Evolutionary conservation across 92 coral and sea anemone genomes (phyloP), one percentile per base, ranked within the genome.

Genomic region (Pocillopora meandrina): DNA sequence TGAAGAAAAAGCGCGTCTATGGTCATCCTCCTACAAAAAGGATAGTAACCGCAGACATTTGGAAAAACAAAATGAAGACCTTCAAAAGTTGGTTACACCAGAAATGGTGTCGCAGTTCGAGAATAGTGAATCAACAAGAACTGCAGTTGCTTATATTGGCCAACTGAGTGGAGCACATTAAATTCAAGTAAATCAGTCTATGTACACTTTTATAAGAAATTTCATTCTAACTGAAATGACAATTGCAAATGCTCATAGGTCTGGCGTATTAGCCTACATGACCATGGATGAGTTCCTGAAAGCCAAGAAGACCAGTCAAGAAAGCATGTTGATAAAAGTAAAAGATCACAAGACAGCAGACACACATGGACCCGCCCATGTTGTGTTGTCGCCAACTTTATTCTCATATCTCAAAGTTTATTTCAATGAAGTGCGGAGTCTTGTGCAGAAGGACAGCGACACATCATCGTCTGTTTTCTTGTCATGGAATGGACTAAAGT

Each of bases 1-100:
- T 49, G 80, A 70, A 35, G 90, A 86, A 75, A 90, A 90, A 67
- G 69, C 80, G 26, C 76, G 70, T 12, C 47, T 86, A 35, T 90
- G 91, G 93, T 83, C 89, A 16, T 58, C 89, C 9, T 87, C 93
- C 6, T 90, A 84, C 76, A 87, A 78, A 68, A 72, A 81, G 14
- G 74, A 81, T 33, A 52, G 87, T 55, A 14, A 70, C 21, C 81
- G 83, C 16, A 75, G 93, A 33, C 73, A 87, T 35, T 77, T 90
- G 86, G 76, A 87, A 63, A 90, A 90, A 88, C 74, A 87, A 76
- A 86, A 85, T 64, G 86, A 91, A 71, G 91, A 87, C 71, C 35
- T 73, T 19, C n/a, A 15, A 15, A 74, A 88, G 42, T 60, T 87
- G 58, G 73, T 87, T 62, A 70, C 88, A 56, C 88, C 77, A 10